These are phyloP conservation scores for Sus scrofa DNA, from an alignment of 2,113 vertebrate species.

Conservation along the genomic window T2T-Sscrofa CM000824.6:99566501-99567000, in stretches of 20 bases:
- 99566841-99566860: neutral
- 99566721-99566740: neutral
- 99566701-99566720: neutral
- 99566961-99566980: neutral
- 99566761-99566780: neutral
- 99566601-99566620: neutral
- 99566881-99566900: neutral
- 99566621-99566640: neutral
- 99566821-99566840: neutral
- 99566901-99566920: slow-evolving; percentile 6
- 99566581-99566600: neutral
- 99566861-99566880: neutral
- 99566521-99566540: neutral
- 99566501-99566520: neutral
- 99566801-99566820: neutral
- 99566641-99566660: neutral
- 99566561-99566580: neutral
- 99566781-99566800: neutral
- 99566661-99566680: neutral
- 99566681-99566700: neutral
- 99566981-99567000: neutral
- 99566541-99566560: neutral
- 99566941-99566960: neutral
- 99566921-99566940: neutral
- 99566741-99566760: neutral